Conservation (phyloP, 2,797 vertebrate genomes). For the Iguana delicatissima region DNA sequence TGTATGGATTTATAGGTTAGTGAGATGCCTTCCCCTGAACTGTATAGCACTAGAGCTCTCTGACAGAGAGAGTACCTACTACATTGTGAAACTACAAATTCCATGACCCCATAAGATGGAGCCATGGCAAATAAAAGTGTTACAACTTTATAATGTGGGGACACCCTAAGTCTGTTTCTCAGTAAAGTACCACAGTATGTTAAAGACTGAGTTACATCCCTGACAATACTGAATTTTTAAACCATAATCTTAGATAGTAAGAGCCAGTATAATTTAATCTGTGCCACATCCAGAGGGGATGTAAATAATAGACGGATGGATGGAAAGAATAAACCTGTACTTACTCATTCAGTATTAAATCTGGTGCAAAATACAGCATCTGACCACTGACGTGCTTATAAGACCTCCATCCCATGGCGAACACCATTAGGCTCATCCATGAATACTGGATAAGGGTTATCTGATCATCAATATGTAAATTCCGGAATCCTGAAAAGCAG, state of each 20-base stretch:
- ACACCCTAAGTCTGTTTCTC: not conserved
- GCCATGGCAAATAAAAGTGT: too few species aligned
- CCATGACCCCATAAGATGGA: too few species aligned
- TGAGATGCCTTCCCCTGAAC: too few species aligned
- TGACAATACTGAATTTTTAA: not conserved
- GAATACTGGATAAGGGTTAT: constrained; percentile 99
- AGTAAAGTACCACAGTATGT: not conserved
- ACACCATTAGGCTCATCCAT: constrained; percentile 99
- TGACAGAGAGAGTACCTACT: too few species aligned
- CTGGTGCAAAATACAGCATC: constrained; percentile 96
- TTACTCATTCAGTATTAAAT: constrained; percentile 96
- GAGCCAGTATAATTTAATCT: not conserved
- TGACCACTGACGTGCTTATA: constrained; percentile 95
- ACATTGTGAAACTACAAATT: too few species aligned
- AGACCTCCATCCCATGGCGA: constrained; percentile 95
- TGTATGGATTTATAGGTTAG: too few species aligned
- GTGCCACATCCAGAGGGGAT: not conserved
- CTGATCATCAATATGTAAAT: constrained; percentile 96
- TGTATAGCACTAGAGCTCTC: too few species aligned
- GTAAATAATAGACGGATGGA: not conserved
- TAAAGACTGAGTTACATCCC: not conserved
- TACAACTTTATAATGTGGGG: too few species aligned
- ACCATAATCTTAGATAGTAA: not conserved
- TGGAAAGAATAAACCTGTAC: constrained; percentile 71
- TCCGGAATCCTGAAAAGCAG: constrained; percentile 89